Percentiles rank a stretch among this genome's conserved stretches.
These are phyloP conservation scores for Sminthurides bifidus DNA, from an alignment of 1,140 invertebrate species.

Conservation along the genomic window DNA sequence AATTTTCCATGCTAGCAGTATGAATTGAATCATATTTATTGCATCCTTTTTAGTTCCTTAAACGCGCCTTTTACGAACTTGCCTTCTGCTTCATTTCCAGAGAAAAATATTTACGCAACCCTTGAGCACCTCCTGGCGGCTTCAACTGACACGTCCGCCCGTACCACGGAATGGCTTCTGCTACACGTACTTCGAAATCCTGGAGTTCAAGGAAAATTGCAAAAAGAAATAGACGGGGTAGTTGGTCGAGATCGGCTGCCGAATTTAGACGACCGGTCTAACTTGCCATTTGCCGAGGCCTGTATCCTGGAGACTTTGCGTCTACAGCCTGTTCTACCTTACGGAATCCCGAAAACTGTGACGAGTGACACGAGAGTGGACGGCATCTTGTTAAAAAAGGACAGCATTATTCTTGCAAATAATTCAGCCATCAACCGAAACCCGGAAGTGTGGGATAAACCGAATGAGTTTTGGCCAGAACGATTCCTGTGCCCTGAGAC, in stretches of 20 bases:
- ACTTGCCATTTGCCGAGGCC: background rate
- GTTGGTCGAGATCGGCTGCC: too few species aligned
- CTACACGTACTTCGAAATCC: too few species aligned
- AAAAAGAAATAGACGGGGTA: too few species aligned
- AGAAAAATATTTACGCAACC: too few species aligned
- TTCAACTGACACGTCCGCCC: background rate
- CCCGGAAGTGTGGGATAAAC: background rate
- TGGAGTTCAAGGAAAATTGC: too few species aligned
- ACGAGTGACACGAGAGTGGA: background rate
- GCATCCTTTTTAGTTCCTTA: too few species aligned
- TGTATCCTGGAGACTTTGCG: background rate
- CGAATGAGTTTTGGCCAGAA: background rate
- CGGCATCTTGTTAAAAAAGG: background rate
- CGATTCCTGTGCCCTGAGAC: background rate
- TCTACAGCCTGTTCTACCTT: background rate
- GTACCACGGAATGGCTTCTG: too few species aligned
- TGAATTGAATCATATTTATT: too few species aligned
- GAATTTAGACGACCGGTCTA: background rate
- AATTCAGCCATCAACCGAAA: background rate
- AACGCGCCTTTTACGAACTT: too few species aligned
- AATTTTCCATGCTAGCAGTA: background rate
- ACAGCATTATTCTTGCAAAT: background rate
- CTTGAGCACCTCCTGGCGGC: background rate
- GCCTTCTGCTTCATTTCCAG: too few species aligned
- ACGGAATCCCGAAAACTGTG: background rate